A percentile compares a stretch with the other conserved stretches of the same genome.
Evolutionary conservation across 53 echinoderm and acorn worm species (phyloP).

Genomic region (Echinometra lucunter): DNA sequence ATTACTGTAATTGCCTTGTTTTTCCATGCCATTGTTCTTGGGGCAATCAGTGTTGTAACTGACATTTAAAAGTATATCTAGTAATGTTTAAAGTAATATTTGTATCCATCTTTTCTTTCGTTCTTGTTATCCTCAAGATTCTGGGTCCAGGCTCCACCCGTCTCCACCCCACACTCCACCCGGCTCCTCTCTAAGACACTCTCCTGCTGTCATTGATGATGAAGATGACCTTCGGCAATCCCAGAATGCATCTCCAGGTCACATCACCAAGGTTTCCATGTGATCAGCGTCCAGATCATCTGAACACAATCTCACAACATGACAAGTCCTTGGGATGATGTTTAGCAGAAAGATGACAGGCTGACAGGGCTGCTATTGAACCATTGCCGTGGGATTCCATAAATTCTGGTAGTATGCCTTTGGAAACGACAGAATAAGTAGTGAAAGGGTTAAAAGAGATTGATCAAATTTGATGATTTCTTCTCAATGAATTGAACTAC

Average conservation of each 20-base stretch:
- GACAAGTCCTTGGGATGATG: not conserved
- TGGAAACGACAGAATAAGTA: not conserved
- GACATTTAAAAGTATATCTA: too few relatives aligned
- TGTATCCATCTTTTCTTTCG: not conserved
- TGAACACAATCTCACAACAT: conserved; percentile 35
- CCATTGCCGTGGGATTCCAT: not conserved
- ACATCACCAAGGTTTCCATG: conserved; percentile 88
- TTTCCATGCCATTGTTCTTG: too few relatives aligned
- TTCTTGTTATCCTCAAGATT: conserved; percentile 43
- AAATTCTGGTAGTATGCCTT: not conserved
- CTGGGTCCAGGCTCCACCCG: conserved; percentile 75
- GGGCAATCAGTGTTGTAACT: too few relatives aligned
- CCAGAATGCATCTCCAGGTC: conserved; percentile 76
- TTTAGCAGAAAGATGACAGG: not conserved
- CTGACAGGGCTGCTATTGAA: not conserved
- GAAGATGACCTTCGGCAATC: conserved; percentile 67
- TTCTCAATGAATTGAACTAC: not conserved
- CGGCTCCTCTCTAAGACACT: conserved; percentile 90
- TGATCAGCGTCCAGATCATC: conserved; percentile 72
- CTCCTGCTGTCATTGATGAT: conserved; percentile 75
- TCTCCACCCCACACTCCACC: conserved; percentile 96
- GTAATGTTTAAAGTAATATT: not conserved
- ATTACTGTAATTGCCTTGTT: too few relatives aligned
- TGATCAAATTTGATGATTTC: not conserved
- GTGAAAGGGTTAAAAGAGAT: too few relatives aligned